Evolutionary conservation across 2,113 vertebrate species (phyloP).

Genomic region (Sciurus niger): DNA sequence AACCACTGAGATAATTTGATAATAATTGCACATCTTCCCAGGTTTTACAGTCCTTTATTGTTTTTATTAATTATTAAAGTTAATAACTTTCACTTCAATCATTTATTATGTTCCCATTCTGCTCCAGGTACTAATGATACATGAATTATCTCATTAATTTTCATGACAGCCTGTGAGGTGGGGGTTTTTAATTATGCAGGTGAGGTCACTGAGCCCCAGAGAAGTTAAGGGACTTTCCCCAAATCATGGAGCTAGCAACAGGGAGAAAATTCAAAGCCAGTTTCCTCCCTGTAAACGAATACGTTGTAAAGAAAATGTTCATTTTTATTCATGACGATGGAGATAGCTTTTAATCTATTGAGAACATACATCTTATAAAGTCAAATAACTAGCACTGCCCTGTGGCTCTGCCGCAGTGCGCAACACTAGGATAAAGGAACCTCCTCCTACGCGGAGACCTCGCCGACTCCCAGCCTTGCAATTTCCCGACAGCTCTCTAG

Average conservation of each 20-base stretch:
- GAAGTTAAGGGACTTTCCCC: not conserved
- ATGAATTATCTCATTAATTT: constrained; percentile 61
- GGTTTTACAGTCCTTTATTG: constrained; percentile 29
- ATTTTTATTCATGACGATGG: not conserved
- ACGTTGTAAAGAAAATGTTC: constrained; percentile 16
- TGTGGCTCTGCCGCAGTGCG: not conserved
- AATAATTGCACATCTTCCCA: not conserved
- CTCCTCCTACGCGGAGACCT: not conserved
- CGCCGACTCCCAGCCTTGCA: not conserved
- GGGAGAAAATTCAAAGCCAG: constrained; percentile 1
- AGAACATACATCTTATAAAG: constrained; percentile 7
- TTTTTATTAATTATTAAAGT: constrained; percentile 61
- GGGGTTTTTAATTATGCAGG: constrained; percentile 1
- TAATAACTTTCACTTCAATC: constrained; percentile 18
- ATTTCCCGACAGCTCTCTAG: not conserved
- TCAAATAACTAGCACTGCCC: not conserved
- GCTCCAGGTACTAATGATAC: not conserved
- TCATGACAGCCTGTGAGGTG: not conserved
- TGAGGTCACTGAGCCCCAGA: not conserved
- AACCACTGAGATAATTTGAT: not conserved
- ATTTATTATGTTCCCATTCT: constrained; percentile 13
- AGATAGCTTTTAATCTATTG: not conserved
- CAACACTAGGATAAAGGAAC: rapidly evolving
- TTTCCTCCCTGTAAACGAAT: not conserved
- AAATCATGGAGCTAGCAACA: not conserved